phyloP scores from a whole-genome alignment of 2,888 invertebrate genomes.

The Ormyrus pomaceus region DNA sequence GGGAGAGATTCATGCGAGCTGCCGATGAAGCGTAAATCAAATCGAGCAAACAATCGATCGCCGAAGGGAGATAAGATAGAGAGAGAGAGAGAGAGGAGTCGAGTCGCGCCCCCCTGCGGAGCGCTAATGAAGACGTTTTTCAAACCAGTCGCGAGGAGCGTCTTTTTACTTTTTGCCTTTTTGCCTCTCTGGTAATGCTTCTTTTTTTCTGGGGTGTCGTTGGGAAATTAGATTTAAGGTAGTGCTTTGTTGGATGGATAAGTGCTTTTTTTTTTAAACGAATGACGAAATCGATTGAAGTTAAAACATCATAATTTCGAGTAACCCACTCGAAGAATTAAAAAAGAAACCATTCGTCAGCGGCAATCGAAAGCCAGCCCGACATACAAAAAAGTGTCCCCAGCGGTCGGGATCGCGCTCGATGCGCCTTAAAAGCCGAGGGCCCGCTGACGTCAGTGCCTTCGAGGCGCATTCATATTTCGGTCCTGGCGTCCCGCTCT shows the following conservation, averaged over 20 bases:
- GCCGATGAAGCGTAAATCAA: conserved; percentile 48
- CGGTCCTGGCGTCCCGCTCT: neutral
- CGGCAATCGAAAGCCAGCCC: no score
- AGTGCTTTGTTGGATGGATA: no score
- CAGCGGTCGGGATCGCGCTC: no score
- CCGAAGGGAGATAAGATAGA: neutral
- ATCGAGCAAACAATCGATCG: conserved; percentile 36
- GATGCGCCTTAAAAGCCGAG: neutral
- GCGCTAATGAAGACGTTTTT: conserved; percentile 48
- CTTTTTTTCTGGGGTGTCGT: no score
- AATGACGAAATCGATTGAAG: no score
- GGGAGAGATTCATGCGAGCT: conserved; percentile 38
- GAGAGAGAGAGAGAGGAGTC: conserved; percentile 7
- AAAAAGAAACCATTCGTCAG: no score
- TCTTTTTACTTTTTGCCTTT: conserved; percentile 21
- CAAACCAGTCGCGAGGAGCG: conserved; percentile 6
- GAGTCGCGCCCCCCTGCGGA: neutral
- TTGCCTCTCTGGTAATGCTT: neutral
- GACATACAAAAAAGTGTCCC: no score
- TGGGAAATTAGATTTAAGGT: no score
- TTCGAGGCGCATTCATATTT: neutral
- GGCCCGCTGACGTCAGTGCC: conserved; percentile 19
- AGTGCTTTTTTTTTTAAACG: neutral
- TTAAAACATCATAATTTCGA: no score
- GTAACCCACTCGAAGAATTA: no score